A percentile compares a stretch with the other conserved stretches of the same genome.
These are phyloP conservation scores for Drosophila equinoxialis DNA, from an alignment of 1,140 invertebrate species.

Conservation along the genomic window DNA sequence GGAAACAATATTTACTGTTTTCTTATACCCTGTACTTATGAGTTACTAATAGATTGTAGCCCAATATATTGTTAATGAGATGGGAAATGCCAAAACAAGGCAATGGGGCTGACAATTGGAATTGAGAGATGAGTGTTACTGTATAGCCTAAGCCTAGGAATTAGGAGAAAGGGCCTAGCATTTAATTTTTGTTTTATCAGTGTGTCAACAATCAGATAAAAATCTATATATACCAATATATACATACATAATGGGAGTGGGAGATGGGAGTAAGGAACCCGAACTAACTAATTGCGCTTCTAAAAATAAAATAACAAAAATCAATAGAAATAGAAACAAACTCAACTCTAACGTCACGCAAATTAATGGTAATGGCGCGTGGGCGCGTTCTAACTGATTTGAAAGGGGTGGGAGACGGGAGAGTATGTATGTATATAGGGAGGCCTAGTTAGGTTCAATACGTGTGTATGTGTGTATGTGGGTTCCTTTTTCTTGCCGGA, in stretches of 20 bases:
- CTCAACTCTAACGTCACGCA: constrained; percentile 56
- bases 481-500: constrained; percentile 37
- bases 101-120: no score
- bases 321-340: constrained; percentile 56
- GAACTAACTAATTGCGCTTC: constrained; percentile 63
- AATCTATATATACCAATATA: no score
- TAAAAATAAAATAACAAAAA: constrained; percentile 69
- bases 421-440: neutral
- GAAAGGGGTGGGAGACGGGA: neutral
- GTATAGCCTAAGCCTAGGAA: no score
- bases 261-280: constrained; percentile 24
- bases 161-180: no score
- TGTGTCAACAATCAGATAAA: no score
- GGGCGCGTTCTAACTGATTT: constrained; percentile 30
- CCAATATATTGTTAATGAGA: neutral
- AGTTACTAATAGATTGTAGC: neutral
- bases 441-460: neutral
- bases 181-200: no score
- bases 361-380: constrained; percentile 63
- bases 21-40: neutral
- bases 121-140: no score
- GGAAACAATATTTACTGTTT: neutral
- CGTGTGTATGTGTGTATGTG: neutral
- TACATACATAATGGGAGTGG: neutral
- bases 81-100: no score